phyloP scores from a whole-genome alignment of 2,797 vertebrate genomes.

The Melanotaenia boesemani region DNA sequence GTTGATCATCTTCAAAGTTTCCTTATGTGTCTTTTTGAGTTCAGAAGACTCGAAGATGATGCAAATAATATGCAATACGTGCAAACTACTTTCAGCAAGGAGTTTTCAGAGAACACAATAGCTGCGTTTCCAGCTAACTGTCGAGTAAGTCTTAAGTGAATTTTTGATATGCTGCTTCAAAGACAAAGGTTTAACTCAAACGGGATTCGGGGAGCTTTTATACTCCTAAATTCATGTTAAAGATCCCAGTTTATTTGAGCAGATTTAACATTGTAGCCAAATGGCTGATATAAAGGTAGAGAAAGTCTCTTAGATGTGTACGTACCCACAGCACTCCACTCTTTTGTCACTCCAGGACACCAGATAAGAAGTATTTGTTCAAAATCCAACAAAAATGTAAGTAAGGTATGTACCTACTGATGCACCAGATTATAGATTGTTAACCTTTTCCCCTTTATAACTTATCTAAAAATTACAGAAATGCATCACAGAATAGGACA shows the following conservation, averaged over 20 bases:
- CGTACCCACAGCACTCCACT: background rate
- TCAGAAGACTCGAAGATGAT: conserved; percentile 8
- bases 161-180: background rate
- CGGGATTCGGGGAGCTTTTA: background rate
- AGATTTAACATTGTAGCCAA: background rate
- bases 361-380: background rate
- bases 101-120: background rate
- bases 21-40: conserved; percentile 2
- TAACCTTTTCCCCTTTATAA: too few relatives aligned
- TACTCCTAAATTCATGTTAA: background rate
- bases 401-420: too few relatives aligned
- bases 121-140: background rate
- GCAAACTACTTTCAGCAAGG: conserved; percentile 5
- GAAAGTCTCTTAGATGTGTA: background rate
- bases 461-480: too few relatives aligned
- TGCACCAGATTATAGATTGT: background rate
- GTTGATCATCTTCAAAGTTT: conserved; percentile 3
- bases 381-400: background rate
- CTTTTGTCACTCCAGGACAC: too few relatives aligned
- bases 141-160: background rate
- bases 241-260: background rate
- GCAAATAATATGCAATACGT: conserved; percentile 4
- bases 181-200: background rate
- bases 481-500: background rate
- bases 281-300: background rate